A percentile compares a stretch with the other conserved stretches of the same genome.
Conservation (phyloP, 2,888 invertebrate species). For the Dorcus parallelipipedus region DNA sequence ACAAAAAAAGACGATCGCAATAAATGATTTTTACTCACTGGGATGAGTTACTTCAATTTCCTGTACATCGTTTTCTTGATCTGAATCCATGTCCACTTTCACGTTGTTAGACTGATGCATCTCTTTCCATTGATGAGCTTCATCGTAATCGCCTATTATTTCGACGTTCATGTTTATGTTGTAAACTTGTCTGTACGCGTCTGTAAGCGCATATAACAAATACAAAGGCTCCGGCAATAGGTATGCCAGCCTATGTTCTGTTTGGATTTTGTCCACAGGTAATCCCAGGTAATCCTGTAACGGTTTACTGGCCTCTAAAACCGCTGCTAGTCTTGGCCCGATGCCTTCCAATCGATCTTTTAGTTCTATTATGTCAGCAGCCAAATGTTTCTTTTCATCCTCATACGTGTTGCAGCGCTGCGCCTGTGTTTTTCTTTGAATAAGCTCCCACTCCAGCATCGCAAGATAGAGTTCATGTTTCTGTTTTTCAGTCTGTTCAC, state of each 20-base stretch:
- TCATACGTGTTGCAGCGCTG: slow-evolving; percentile 72
- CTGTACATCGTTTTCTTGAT: slow-evolving; percentile 55
- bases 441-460: slow-evolving; percentile 87
- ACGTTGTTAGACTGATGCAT: slow-evolving; percentile 53
- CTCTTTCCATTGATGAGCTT: slow-evolving; percentile 58
- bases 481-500: slow-evolving; percentile 48
- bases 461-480: slow-evolving; percentile 80
- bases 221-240: slow-evolving; percentile 80
- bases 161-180: slow-evolving; percentile 52
- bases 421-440: slow-evolving; percentile 80
- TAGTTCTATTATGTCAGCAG: slow-evolving; percentile 49
- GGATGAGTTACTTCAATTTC: slow-evolving; percentile 33
- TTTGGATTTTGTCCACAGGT: slow-evolving; percentile 73
- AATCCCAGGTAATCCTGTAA: slow-evolving; percentile 84
- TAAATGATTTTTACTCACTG: background rate
- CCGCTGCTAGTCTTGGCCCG: slow-evolving; percentile 70
- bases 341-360: slow-evolving; percentile 70
- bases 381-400: slow-evolving; percentile 72
- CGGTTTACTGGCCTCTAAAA: slow-evolving; percentile 79
- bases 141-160: slow-evolving; percentile 67
- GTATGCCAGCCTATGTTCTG: slow-evolving; percentile 71
- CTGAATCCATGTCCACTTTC: slow-evolving; percentile 67
- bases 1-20: slow-evolving; percentile 11
- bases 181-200: slow-evolving; percentile 77
- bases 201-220: slow-evolving; percentile 79